Conservation (phyloP, 2,888 invertebrate genomes). For the Agrochola lota region DNA sequence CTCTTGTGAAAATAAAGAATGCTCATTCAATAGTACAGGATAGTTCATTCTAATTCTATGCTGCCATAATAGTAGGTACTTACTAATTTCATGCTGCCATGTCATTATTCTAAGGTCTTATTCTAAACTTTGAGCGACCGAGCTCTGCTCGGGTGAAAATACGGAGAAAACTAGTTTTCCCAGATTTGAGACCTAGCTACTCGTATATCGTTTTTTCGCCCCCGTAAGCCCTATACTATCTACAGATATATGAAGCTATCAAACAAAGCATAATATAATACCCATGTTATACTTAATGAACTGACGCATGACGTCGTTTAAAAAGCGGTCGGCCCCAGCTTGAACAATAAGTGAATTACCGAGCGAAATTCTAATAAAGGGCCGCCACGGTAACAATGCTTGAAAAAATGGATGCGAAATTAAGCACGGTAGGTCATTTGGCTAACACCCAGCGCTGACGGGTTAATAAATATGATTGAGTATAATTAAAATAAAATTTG, state of each 20-base stretch:
- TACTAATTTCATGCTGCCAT: too few species aligned
- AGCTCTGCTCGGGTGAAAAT: too few species aligned
- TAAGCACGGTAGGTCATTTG: conserved; percentile 59
- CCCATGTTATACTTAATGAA: conserved; percentile 24
- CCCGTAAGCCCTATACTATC: too few species aligned
- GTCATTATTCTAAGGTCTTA: too few species aligned
- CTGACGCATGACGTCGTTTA: conserved; percentile 48
- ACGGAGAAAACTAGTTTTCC: too few species aligned
- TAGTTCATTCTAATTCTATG: background rate
- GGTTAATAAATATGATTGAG: conserved; percentile 24
- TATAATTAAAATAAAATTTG: conserved; percentile 7
- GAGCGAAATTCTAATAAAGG: conserved; percentile 71
- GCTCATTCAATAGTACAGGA: too few species aligned
- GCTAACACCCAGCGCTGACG: conserved; percentile 11
- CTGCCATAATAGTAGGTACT: too few species aligned
- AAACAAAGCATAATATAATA: conserved; percentile 42
- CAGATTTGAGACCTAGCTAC: too few species aligned
- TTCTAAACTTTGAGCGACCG: too few species aligned
- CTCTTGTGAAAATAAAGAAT: too few species aligned
- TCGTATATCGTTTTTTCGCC: too few species aligned
- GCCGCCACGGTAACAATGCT: conserved; percentile 50
- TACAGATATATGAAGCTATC: background rate
- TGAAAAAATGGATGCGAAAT: conserved; percentile 66
- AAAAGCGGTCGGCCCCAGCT: conserved; percentile 49
- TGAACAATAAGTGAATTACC: conserved; percentile 74